Evolutionary conservation across 1,140 invertebrate genomes (phyloP).

Genomic region (Goniozus legneri): DNA sequence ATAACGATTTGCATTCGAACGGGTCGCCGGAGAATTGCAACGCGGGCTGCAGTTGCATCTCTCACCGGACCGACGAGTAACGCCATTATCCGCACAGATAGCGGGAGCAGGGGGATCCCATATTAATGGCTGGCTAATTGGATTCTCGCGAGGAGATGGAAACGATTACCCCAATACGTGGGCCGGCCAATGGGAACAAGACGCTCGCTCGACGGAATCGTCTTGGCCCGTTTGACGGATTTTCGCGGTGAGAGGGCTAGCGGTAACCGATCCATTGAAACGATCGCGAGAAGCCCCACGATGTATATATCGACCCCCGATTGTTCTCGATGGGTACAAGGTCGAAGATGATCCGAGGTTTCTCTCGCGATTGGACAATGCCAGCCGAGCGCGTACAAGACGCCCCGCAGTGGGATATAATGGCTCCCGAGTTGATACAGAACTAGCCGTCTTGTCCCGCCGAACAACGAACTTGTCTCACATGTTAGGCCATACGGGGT

Average conservation of each 20-base stretch:
- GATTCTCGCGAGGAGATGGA: constrained; percentile 28
- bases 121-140: constrained; percentile 48
- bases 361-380: too few relatives aligned
- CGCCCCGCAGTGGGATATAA: constrained; percentile 12
- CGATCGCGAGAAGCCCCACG: too few relatives aligned
- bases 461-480: too few relatives aligned
- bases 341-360: constrained; percentile 10
- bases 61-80: constrained; percentile 15
- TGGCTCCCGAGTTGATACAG: constrained; percentile 13
- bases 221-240: too few relatives aligned
- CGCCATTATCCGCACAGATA: constrained; percentile 33
- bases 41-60: not conserved
- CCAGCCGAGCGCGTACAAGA: too few relatives aligned
- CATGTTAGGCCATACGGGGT: too few relatives aligned
- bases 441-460: too few relatives aligned
- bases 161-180: constrained; percentile 26
- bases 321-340: constrained; percentile 14
- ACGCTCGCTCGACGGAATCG: too few relatives aligned
- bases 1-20: not conserved
- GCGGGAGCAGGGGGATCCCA: constrained; percentile 35
- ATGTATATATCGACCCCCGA: too few relatives aligned
- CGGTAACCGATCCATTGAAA: too few relatives aligned
- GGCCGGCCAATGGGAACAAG: too few relatives aligned
- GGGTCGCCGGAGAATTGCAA: not conserved
- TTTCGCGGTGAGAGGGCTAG: too few relatives aligned